phyloP scores from a whole-genome alignment of 2,888 invertebrate species.

The Chouioia cunea region DNA sequence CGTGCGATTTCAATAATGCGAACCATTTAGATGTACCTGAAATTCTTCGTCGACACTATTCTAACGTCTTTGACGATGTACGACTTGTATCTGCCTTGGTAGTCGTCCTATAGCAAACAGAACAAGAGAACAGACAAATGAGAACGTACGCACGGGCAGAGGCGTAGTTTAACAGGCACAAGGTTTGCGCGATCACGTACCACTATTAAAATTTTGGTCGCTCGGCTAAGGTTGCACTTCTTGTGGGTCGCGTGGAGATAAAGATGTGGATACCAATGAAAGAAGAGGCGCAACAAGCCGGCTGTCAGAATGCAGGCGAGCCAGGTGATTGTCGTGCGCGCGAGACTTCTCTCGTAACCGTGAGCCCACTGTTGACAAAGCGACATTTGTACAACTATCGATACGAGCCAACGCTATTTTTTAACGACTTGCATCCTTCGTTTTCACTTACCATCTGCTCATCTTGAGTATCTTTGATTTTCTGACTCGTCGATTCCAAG shows the following conservation, averaged over 20 bases:
- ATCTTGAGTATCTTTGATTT: conserved; percentile 71
- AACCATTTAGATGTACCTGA: conserved; percentile 57
- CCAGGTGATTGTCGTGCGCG: conserved; percentile 66
- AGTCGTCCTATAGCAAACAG: conserved; percentile 66
- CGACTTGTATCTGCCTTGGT: conserved; percentile 70
- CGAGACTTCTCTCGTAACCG: conserved; percentile 69
- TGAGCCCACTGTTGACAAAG: conserved; percentile 68
- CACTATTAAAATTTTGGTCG: conserved; percentile 71
- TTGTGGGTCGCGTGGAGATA: conserved; percentile 71
- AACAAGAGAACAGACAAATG: neutral
- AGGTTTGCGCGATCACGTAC: conserved; percentile 63
- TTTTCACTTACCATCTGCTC: conserved; percentile 71
- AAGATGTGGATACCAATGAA: conserved; percentile 75
- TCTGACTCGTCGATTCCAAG: conserved; percentile 59
- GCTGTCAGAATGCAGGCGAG: conserved; percentile 70
- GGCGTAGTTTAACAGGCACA: neutral
- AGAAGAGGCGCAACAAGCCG: conserved; percentile 72
- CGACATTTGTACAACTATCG: neutral
- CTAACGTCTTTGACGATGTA: conserved; percentile 70
- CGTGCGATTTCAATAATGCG: neutral
- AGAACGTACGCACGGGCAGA: neutral
- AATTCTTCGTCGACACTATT: conserved; percentile 60
- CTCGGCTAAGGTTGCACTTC: conserved; percentile 68
- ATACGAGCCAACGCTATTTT: neutral
- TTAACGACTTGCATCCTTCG: neutral